A percentile compares a stretch with the other conserved stretches of the same genome.
These are phyloP conservation scores for Apodemus sylvaticus DNA, from an alignment of 2,113 vertebrate genomes.

Conservation along the genomic window DNA sequence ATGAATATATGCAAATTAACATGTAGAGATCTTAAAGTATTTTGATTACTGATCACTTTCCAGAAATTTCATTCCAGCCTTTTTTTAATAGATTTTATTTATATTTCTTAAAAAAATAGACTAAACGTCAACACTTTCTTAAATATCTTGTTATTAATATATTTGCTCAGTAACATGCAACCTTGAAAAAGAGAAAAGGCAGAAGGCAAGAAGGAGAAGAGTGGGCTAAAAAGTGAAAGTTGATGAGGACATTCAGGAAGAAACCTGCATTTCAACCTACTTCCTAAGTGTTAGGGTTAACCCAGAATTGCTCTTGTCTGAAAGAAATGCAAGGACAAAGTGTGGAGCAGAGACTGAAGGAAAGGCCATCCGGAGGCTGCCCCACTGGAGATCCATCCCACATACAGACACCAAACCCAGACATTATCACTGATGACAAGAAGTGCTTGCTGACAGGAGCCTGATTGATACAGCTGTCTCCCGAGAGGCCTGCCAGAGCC, in stretches of 20 bases:
- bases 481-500: no score
- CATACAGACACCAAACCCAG: no score
- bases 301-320: no score
- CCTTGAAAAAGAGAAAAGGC: neutral
- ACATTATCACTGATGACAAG: no score
- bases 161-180: constrained; percentile 2
- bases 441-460: no score
- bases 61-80: neutral
- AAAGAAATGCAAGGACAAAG: no score
- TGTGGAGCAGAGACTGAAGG: no score
- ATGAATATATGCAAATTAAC: neutral
- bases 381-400: no score
- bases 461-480: no score
- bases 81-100: neutral
- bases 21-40: neutral
- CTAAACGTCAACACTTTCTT: constrained; percentile 15
- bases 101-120: neutral
- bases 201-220: neutral
- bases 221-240: constrained; percentile 32
- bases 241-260: constrained; percentile 43
- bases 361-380: no score
- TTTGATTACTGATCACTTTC: constrained; percentile 13
- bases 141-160: neutral
- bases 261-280: neutral
- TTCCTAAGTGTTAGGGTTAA: neutral